Evolutionary conservation across 2,113 vertebrate genomes (phyloP).

Genomic region (Heterocephalus glaber): DNA sequence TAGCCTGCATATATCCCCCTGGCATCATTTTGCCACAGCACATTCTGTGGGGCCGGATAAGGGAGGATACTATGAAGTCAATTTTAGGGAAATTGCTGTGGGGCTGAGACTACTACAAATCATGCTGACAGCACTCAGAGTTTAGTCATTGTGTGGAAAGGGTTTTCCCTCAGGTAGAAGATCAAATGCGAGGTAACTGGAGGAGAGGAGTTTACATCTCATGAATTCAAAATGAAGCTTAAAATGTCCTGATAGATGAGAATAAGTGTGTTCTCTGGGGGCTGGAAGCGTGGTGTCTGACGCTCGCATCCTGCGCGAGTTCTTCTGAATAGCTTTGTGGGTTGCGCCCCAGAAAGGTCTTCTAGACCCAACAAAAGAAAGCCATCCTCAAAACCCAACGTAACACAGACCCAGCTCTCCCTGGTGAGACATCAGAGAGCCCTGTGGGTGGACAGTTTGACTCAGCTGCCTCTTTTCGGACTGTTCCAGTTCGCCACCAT

Average conservation of each 20-base stretch:
- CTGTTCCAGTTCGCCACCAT: conserved; percentile 95
- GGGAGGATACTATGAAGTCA: not conserved
- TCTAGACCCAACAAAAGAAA: not conserved
- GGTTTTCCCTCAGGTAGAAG: conserved; percentile 53
- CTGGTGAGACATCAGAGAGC: not conserved
- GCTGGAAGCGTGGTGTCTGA: not conserved
- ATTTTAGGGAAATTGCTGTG: conserved; percentile 47
- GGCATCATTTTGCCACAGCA: conserved; percentile 43
- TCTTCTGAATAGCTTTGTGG: not conserved
- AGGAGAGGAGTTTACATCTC: conserved; percentile 67
- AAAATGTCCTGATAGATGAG: not conserved
- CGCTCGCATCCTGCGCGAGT: not conserved
- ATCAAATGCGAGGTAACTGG: not conserved
- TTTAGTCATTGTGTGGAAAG: conserved; percentile 35
- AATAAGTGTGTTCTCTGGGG: not conserved
- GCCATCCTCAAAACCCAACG: not conserved
- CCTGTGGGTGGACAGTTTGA: not conserved
- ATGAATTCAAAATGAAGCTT: conserved; percentile 55
- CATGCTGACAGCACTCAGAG: not conserved
- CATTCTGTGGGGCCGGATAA: conserved; percentile 2
- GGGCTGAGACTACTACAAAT: conserved; percentile 49
- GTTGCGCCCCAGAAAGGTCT: not conserved
- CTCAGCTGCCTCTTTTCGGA: not conserved
- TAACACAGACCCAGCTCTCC: not conserved
- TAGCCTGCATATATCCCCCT: not conserved